Evolutionary conservation across 2,888 invertebrate genomes (phyloP), one percentile per base, ranked within the genome.

Genomic region (Drosophila paranaensis): DNA sequence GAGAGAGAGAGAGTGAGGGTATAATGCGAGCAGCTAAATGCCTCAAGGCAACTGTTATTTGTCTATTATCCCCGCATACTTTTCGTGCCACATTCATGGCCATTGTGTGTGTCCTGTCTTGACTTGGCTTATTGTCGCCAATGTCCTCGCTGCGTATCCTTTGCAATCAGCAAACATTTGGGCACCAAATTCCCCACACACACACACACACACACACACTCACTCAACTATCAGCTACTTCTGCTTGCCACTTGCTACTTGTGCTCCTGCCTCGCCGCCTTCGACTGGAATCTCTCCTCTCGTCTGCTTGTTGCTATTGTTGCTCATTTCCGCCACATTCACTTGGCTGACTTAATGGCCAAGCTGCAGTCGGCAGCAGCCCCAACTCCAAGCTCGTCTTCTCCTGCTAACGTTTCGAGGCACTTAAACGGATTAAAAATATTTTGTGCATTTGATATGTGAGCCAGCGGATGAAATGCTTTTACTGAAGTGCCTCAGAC

Each of bases 351-450:
- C 83, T 90, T 87, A 87, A 89, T 89, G 86, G 86, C 71, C 76
- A 82, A 70, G 79, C 70, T 79, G 82, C 83, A 70, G 55, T 51
- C 58, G 51, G 57, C 48, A 67, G 60, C 42, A 57, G 50, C 55
- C 8, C n/a, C 48, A 33, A 33, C 33, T 2, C 33, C 33, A 9
- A 8, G 20, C 9, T 11, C 6, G 9, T 27, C 25, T 3, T 16
- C 16, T 16, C 8, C 25, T 20, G 37, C 50, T 68, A 68, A 56
- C 57, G 69, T 40, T 68, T 63, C 55, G 64, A 57, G 89, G 79
- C 87, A 88, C 90, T 89, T 90, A 89, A 90, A 89, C 83, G 90
- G 88, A 88, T 88, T 90, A 88, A 90, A 88, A 85, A 90, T 90
- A 88, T 90, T 90, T 89, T 81, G 77, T 85, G 75, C 88, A 81